Conservation (phyloP, 2,888 invertebrate genomes). For the Archaeoteleia sp. region DNA sequence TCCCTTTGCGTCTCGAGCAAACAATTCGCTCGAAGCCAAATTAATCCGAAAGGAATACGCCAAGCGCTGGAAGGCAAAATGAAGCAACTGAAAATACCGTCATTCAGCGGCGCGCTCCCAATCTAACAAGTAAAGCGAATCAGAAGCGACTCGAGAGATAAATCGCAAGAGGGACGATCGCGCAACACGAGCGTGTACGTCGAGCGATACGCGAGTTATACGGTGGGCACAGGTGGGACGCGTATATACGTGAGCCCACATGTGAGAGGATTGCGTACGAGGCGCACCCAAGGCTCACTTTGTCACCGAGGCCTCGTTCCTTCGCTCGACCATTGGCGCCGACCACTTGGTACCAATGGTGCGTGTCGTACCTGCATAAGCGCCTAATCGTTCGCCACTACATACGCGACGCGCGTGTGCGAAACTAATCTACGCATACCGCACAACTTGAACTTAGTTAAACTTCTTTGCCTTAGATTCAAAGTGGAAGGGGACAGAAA, state of each 20-base stretch:
- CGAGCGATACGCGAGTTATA: constrained; percentile 9
- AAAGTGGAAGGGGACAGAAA: no score
- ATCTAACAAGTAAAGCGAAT: constrained; percentile 33
- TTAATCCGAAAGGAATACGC: constrained; percentile 44
- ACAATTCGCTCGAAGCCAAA: constrained; percentile 42
- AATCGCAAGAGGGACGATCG: background rate
- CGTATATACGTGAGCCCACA: constrained; percentile 24
- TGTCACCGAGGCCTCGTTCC: constrained; percentile 66
- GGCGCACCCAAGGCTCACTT: constrained; percentile 68
- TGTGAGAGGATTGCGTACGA: constrained; percentile 50
- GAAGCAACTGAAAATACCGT: constrained; percentile 45
- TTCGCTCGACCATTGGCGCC: constrained; percentile 42
- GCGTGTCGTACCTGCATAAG: constrained; percentile 39
- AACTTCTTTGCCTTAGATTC: no score
- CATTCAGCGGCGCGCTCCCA: constrained; percentile 44
- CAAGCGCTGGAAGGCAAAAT: constrained; percentile 20
- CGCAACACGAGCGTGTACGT: constrained; percentile 7
- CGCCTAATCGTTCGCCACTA: constrained; percentile 49
- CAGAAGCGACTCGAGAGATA: no score
- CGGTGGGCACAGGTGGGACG: constrained; percentile 1
- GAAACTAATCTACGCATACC: no score
- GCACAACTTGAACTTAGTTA: no score
- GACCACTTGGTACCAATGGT: constrained; percentile 44
- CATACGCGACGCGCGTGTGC: no score
- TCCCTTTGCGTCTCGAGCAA: background rate